phyloP scores from a whole-genome alignment of 2,888 invertebrate species.

The Clostera curtula region DNA sequence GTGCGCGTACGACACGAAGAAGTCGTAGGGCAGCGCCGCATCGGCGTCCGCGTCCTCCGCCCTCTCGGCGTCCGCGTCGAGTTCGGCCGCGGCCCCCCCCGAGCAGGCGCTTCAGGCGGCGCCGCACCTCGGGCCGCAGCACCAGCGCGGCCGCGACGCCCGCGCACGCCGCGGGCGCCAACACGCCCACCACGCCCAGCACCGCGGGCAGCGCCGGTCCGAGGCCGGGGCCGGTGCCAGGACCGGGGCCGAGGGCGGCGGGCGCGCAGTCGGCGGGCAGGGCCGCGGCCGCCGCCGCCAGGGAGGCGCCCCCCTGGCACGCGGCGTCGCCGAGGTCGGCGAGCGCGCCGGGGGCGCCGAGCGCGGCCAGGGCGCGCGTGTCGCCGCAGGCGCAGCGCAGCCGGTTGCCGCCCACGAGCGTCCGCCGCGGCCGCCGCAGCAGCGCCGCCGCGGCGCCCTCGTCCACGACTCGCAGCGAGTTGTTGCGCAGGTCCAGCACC shows the following conservation, averaged over 20 bases:
- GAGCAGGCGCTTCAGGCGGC: constrained; percentile 18
- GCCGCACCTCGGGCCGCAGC: constrained; percentile 13
- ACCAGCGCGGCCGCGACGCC: constrained; percentile 7
- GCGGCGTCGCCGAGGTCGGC: constrained; percentile 2
- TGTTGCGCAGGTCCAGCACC: constrained; percentile 14
- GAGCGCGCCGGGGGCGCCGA: no score
- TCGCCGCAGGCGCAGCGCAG: constrained; percentile 9
- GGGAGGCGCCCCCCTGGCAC: constrained; percentile 1
- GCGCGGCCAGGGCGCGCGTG: constrained; percentile 1
- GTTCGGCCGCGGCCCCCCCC: constrained; percentile 16
- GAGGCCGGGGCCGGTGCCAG: neutral
- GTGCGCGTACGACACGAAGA: constrained; percentile 87
- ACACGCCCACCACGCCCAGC: constrained; percentile 9
- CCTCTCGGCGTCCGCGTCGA: constrained; percentile 4
- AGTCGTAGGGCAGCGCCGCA: constrained; percentile 75
- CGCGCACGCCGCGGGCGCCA: constrained; percentile 12
- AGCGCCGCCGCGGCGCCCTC: constrained; percentile 1
- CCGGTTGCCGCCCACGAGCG: constrained; percentile 9
- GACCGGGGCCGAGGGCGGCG: neutral
- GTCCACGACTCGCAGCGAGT: constrained; percentile 5
- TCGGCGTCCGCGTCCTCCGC: no score
- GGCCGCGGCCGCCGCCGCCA: constrained; percentile 2
- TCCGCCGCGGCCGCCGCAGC: neutral
- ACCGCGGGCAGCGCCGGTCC: neutral
- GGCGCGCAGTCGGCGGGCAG: neutral